A percentile compares a stretch with the other conserved stretches of the same genome.
These are phyloP conservation scores for Epizoanthus rinbou DNA, from an alignment of 92 coral and sea anemone species.

Conservation along the genomic window DNA sequence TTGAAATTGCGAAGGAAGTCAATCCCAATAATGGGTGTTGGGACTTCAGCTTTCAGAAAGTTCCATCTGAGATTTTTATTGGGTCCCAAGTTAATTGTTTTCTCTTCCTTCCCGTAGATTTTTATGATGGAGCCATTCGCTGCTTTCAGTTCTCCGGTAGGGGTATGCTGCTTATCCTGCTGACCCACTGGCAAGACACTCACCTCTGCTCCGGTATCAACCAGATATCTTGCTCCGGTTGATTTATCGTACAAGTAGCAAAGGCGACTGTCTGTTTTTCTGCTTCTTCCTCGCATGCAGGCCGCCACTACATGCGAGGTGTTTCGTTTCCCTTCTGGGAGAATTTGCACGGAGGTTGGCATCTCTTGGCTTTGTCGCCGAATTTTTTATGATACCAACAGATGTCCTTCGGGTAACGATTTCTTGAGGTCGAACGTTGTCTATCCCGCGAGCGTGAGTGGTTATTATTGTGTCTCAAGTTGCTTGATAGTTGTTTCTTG, in stretches of 20 bases:
- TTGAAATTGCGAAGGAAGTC: neutral
- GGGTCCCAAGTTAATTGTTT: no score
- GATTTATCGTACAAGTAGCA: constrained; percentile 14
- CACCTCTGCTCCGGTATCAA: constrained; percentile 31
- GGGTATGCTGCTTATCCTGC: neutral
- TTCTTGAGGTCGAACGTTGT: neutral
- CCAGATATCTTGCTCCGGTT: neutral
- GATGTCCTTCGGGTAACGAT: neutral
- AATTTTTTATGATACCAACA: constrained; percentile 35
- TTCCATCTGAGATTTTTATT: no score
- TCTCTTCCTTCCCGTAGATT: constrained; percentile 15
- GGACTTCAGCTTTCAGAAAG: neutral
- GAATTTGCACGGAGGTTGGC: constrained; percentile 27
- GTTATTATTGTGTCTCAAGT: no score
- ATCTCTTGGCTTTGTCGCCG: constrained; percentile 2
- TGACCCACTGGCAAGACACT: constrained; percentile 4
- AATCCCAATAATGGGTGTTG: neutral
- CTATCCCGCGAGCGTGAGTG: no score
- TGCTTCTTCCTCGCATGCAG: neutral
- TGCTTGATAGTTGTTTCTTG: no score
- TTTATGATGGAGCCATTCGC: constrained; percentile 1
- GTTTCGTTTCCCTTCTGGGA: constrained; percentile 10
- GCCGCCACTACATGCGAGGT: no score
- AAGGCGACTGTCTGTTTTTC: constrained; percentile 21
- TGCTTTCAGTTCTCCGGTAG: constrained; percentile 2